Base-by-base conservation (phyloP, 2,888 invertebrate species). In the Cerceris rybyensis region DNA sequence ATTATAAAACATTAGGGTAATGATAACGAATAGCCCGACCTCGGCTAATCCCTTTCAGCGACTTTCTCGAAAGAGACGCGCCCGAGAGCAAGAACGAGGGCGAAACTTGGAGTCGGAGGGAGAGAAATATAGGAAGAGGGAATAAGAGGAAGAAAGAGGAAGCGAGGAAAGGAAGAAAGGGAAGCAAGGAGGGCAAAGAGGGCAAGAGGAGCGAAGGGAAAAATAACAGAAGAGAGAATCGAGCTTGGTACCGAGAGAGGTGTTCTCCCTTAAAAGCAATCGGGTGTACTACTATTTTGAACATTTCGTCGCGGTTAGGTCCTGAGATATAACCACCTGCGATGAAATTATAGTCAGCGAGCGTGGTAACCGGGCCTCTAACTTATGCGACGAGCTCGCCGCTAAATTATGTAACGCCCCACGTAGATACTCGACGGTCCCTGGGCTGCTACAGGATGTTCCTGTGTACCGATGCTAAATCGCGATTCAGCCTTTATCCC, bases 281-380 rank as follows among this genome's bases (percentile, higher is more conserved):
- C 88, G 89, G 87, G 85, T 91, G 91, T 91, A 90, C 88, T 82
- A 87, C 88, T 87, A 88, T 91, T 91, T 90, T 89, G 83, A 91
- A 90, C 90, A 89, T 88, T 90, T 87, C 86, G 88, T 89, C 89
- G 88, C 88, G 84, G 77, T 84, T 80, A 83, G 79, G 82, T 82
- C 80, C 78, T 87, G 89, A 89, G 88, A 86, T 90, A 90, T 84
- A 90, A 88, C 88, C 88, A 78, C 63, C 84, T 82, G 83, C 89
- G 89, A 91, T 89, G 88, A 88, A 91, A 90, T 91, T 90, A 90
- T 88, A 87, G 88, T 84, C 87, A 84, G 80, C 80, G 82, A 75
- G 81, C 28, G 28, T 76, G 86, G 81, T 80, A 86, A 86, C 87
- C 86, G 84, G 83, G 73, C 84, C 85, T 84, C 81, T 89, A 88